Evolutionary conservation across 1,140 invertebrate genomes (phyloP), one percentile per base, ranked within the genome.

Genomic region (Lycorma delicatula): DNA sequence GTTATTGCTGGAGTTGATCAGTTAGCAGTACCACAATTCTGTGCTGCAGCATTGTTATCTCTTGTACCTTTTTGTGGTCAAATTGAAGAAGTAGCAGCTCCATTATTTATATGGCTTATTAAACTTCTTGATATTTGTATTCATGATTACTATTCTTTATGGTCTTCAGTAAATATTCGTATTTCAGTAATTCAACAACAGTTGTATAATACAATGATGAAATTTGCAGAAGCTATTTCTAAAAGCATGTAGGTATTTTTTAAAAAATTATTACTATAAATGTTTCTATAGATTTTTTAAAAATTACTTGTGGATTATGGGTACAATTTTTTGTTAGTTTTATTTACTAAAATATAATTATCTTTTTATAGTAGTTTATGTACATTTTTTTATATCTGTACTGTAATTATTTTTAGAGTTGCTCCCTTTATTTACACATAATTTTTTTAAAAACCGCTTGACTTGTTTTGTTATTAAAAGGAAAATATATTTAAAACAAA

Each of bases 11-110:
- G n/a, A n/a, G 26, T 23, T n/a, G 54, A 47, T 2, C 25, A 16
- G 18, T 25, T 56, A 23, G 12, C 38, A 16, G 18, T 56, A 16
- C 54, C 54, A 3, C 54, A 56, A 11, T 56, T 27, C 22, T 56
- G 54, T 28, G 23, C 44, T 18, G 18, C 22, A n/a, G 25, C 28
- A 9, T 28, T 47, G 22, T 26, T n/a, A 2, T 16, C 41, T 18
- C 36, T 44, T 1, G 23, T 26, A 3, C 38, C 22, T 9, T 26
- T 56, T 18, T 44, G 41, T 18, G 41, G 41, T 22, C 18, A 44
- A 16, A 5, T 44, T 16, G 11, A 44, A 44, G 41, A 22, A 11
- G 41, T 44, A 2, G 23, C 41, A 1, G 41, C 41, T 16, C 41
- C 41, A 9, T 22, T 44, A 16, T 20, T 44, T 18, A 16, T 22